Conservation (phyloP, 2,113 vertebrate genomes). For the Craseonycteris thonglongyai region DNA sequence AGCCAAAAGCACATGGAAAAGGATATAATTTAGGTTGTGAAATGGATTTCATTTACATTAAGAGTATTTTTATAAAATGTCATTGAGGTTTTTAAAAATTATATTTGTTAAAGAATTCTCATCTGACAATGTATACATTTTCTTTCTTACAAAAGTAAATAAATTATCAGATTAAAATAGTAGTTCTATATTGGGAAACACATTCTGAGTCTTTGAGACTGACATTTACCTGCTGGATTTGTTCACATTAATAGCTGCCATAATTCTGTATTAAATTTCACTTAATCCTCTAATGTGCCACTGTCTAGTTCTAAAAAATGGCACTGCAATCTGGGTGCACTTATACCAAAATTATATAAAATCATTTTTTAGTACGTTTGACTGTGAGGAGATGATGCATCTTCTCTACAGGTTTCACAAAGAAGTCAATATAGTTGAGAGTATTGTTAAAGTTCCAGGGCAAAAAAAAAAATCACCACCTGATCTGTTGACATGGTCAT, state of each 20-base stretch:
- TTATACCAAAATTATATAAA: neutral
- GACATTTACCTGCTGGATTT: neutral
- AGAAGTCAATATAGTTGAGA: neutral
- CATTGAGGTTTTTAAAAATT: neutral
- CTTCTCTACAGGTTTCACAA: neutral
- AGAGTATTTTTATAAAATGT: neutral
- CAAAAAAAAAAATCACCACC: neutral
- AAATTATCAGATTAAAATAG: neutral
- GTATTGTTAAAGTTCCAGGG: neutral
- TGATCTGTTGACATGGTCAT: neutral
- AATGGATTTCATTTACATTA: conserved; percentile 32
- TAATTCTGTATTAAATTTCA: neutral
- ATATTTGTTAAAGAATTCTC: conserved; percentile 18
- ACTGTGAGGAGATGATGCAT: neutral
- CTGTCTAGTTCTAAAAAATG: neutral
- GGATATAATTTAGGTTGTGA: neutral
- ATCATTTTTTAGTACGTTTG: neutral
- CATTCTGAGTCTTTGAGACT: neutral
- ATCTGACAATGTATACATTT: neutral
- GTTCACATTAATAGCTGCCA: neutral
- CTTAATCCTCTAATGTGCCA: neutral
- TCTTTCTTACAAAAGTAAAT: conserved; percentile 26
- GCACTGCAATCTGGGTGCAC: neutral
- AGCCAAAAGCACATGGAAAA: conserved; percentile 4
- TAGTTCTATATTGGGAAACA: neutral